These are phyloP conservation scores for Panulirus ornatus DNA, from an alignment of 1,140 invertebrate genomes.

Conservation along the genomic window DNA sequence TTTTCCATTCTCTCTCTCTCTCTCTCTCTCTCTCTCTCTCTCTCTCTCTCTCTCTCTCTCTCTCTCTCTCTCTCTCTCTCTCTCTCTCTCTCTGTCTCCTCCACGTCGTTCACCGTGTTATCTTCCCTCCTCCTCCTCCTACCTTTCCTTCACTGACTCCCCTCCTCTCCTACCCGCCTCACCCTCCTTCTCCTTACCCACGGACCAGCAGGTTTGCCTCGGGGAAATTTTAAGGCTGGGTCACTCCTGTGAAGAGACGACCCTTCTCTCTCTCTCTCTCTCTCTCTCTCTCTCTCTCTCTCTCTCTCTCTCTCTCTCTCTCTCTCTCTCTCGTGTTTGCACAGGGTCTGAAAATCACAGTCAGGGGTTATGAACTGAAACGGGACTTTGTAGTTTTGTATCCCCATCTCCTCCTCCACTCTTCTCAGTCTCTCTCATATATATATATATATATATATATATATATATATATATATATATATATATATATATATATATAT, in stretches of 20 bases:
- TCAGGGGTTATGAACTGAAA: too few species aligned
- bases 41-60: neutral
- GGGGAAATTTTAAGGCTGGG: too few species aligned
- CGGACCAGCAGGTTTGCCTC: too few species aligned
- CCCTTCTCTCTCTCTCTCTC: neutral
- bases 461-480: conserved; percentile 42
- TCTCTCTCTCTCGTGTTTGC: neutral
- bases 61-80: neutral
- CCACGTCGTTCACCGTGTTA: too few species aligned
- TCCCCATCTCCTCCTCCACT: too few species aligned
- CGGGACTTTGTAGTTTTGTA: too few species aligned
- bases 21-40: neutral
- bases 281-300: conserved; percentile 48
- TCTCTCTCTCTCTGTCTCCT: neutral
- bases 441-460: conserved; percentile 33
- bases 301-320: conserved; percentile 22
- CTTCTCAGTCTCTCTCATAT: neutral
- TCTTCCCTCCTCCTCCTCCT: neutral
- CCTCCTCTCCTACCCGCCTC: neutral
- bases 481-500: conserved; percentile 51
- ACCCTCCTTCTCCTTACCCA: too few species aligned
- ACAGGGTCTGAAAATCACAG: too few species aligned
- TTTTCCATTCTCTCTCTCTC: neutral
- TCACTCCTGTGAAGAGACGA: too few species aligned
- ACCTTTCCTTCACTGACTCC: neutral